Evolutionary conservation across 2,888 invertebrate genomes (phyloP).

Genomic region (Hemicrepidius hirtus): DNA sequence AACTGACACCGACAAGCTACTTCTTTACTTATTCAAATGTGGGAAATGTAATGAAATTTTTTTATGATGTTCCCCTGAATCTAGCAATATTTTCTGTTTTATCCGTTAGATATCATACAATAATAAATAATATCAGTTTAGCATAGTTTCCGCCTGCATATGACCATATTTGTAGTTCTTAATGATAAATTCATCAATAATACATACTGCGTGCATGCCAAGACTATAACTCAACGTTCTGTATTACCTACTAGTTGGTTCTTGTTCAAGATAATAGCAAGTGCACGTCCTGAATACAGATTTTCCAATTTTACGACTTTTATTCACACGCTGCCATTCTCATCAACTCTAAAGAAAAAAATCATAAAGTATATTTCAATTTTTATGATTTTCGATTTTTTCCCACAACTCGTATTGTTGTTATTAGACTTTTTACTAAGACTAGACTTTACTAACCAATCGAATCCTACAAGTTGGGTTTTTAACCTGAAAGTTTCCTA

Average conservation of each 20-base stretch:
- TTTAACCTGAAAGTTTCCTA: too few relatives aligned
- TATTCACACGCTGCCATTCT: constrained; percentile 41
- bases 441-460: too few relatives aligned
- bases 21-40: not conserved
- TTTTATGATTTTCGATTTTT: too few relatives aligned
- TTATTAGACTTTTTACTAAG: too few relatives aligned
- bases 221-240: constrained; percentile 59
- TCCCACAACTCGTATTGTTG: too few relatives aligned
- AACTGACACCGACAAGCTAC: not conserved
- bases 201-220: constrained; percentile 62
- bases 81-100: constrained; percentile 29
- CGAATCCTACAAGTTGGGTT: too few relatives aligned
- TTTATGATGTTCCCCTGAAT: not conserved
- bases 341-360: not conserved
- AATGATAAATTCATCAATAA: constrained; percentile 65
- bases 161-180: constrained; percentile 63
- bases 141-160: constrained; percentile 59
- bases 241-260: constrained; percentile 53
- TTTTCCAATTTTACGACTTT: constrained; percentile 42
- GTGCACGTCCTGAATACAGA: constrained; percentile 47
- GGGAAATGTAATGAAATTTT: constrained; percentile 8
- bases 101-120: constrained; percentile 32
- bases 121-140: constrained; percentile 53
- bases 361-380: too few relatives aligned
- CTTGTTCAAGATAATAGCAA: constrained; percentile 50